Evolutionary conservation across 2,113 vertebrate species (phyloP).

Genomic region (Peromyscus maniculatus): DNA sequence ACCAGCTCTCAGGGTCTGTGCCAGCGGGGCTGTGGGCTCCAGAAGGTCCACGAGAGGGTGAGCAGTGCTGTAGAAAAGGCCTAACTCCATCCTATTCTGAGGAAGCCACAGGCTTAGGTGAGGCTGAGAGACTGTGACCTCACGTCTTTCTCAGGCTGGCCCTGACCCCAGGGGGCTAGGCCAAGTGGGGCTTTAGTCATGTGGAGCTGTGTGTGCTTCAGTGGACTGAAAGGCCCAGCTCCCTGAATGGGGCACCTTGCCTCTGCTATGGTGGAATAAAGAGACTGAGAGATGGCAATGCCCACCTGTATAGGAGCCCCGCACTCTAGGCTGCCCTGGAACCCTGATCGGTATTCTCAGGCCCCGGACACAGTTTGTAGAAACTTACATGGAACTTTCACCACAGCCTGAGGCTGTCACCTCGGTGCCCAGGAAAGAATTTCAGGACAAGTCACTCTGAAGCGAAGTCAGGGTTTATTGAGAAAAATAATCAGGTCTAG

Average conservation of each 20-base stretch:
- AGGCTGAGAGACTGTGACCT: background rate
- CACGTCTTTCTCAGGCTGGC: background rate
- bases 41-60: rapidly evolving
- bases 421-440: background rate
- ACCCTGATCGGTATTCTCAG: rapidly evolving
- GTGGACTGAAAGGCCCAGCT: background rate
- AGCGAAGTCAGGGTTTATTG: background rate
- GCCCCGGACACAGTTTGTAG: background rate
- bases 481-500: background rate
- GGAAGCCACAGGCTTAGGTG: background rate
- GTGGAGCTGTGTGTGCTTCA: background rate
- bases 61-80: background rate
- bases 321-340: rapidly evolving
- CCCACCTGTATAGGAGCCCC: background rate
- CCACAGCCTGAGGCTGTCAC: background rate
- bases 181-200: background rate
- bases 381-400: too few species aligned
- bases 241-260: background rate
- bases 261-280: background rate
- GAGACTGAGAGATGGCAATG: rapidly evolving
- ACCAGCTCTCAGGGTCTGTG: background rate
- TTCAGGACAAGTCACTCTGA: background rate
- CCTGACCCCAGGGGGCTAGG: background rate
- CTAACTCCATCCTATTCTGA: background rate
- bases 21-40: background rate